Evolutionary conservation across 2,113 vertebrate genomes (phyloP), one percentile per base, ranked within the genome.

Genomic region (Atherinomorus stipes): DNA sequence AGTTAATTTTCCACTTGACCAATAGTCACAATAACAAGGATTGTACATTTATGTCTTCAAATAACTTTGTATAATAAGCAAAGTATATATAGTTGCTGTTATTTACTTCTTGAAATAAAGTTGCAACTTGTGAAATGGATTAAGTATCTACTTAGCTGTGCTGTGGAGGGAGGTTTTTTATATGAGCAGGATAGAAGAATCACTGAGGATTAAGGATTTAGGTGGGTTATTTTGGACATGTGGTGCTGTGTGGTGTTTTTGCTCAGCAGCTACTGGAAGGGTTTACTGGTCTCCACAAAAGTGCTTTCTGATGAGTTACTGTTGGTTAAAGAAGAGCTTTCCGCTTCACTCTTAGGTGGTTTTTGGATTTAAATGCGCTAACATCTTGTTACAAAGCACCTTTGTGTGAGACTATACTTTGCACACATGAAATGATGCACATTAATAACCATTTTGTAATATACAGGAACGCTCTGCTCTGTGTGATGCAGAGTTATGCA

Each of bases 401-500:
- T 31, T 57, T 25, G 3, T 38, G 28, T 58, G 28, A 22, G 54
- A 44, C 34, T 31, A 8, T 5, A 44, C 16, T 16, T 16, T n/a
- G 19, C 31, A 19, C 19, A 11, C 22, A 25, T 16, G 23, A 26
- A 21, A 22, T 2, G 0, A 1, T 40, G 40, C 51, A 50, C 34
- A 61, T 51, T 40, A 64, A 57, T 22, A 79, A 63, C 44, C 38
- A 26, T 49, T 58, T 7, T 69, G 13, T 56, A 73, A 53, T 52
- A 58, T 65, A 60, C 13, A 42, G 49, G 38, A 72, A 64, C n/a
- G n/a, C 0, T 19, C 69, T 60, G 37, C 31, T 58, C 50, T 56
- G 74, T 51, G 57, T 63, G 44, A 75, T 54, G 59, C 26, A 50
- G 60, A 84, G 50, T 82, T 67, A 70, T 49, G 56, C 70, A 76